Conservation (phyloP, 2,113 vertebrate species). For the Limnothrissa miodon region DNA sequence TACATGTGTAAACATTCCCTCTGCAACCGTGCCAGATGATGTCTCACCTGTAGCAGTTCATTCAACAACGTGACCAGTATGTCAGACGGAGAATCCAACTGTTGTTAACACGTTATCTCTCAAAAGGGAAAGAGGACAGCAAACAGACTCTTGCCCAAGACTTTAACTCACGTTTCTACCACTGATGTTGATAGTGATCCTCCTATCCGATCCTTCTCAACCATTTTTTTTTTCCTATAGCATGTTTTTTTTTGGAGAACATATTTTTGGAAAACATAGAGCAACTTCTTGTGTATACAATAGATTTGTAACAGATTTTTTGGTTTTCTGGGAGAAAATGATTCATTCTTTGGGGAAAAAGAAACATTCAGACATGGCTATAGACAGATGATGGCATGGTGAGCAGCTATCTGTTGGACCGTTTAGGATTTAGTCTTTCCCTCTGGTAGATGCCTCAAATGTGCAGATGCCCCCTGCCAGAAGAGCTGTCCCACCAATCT, state of each 20-base stretch:
- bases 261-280: too few relatives aligned
- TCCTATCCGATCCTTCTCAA: too few relatives aligned
- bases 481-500: conserved; percentile 89
- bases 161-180: background rate
- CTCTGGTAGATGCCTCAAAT: conserved; percentile 79
- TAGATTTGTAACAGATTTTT: too few relatives aligned
- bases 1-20: background rate
- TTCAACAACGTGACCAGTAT: too few relatives aligned
- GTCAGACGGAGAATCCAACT: too few relatives aligned
- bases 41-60: too few relatives aligned
- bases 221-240: too few relatives aligned
- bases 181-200: too few relatives aligned
- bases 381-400: background rate
- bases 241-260: too few relatives aligned
- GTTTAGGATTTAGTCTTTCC: conserved; percentile 36
- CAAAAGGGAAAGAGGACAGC: background rate
- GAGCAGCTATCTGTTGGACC: background rate
- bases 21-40: background rate
- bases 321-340: too few relatives aligned
- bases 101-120: background rate
- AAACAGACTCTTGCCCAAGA: background rate
- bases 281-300: too few relatives aligned
- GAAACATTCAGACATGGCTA: too few relatives aligned
- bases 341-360: background rate
- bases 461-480: conserved; percentile 86